Percentiles rank a stretch among this genome's conserved stretches.
phyloP scores from a whole-genome alignment of 1,140 invertebrate genomes.

The Diabrotica undecimpunctata region DNA sequence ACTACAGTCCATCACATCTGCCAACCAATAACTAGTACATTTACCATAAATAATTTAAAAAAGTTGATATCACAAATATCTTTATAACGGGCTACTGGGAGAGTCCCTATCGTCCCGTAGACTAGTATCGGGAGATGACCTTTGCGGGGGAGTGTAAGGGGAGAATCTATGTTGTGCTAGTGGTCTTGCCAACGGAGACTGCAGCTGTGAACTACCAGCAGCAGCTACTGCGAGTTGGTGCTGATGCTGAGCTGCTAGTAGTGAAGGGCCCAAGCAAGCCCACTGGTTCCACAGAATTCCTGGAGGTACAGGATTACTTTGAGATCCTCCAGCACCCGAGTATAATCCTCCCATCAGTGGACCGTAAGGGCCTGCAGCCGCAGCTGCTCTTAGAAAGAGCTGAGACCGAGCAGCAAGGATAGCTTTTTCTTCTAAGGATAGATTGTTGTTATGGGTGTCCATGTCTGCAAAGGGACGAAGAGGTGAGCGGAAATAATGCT shows the following conservation, averaged over 20 bases:
- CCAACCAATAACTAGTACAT: no score
- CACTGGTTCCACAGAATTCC: slow-evolving; percentile 60
- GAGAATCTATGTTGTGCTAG: slow-evolving; percentile 56
- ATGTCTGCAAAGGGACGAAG: slow-evolving; percentile 67
- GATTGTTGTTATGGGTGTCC: slow-evolving; percentile 64
- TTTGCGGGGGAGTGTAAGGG: slow-evolving; percentile 52
- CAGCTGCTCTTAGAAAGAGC: slow-evolving; percentile 62
- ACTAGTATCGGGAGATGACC: slow-evolving; percentile 55
- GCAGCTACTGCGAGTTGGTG: slow-evolving; percentile 46
- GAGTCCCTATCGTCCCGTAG: slow-evolving; percentile 48
- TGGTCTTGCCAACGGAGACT: slow-evolving; percentile 49
- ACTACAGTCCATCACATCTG: no score
- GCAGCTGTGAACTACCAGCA: slow-evolving; percentile 48
- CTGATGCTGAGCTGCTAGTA: slow-evolving; percentile 46
- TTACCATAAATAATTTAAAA: no score
- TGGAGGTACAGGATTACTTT: slow-evolving; percentile 37
- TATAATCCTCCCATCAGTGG: slow-evolving; percentile 51
- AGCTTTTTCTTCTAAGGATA: slow-evolving; percentile 73
- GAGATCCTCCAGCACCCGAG: slow-evolving; percentile 49
- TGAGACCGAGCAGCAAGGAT: slow-evolving; percentile 66
- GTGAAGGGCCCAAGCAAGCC: slow-evolving; percentile 57
- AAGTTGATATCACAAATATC: neutral
- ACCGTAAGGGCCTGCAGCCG: slow-evolving; percentile 56
- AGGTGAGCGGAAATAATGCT: slow-evolving; percentile 69
- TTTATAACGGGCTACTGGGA: slow-evolving; percentile 55